phyloP scores from a whole-genome alignment of 2,113 vertebrate species.

The Channa argus region DNA sequence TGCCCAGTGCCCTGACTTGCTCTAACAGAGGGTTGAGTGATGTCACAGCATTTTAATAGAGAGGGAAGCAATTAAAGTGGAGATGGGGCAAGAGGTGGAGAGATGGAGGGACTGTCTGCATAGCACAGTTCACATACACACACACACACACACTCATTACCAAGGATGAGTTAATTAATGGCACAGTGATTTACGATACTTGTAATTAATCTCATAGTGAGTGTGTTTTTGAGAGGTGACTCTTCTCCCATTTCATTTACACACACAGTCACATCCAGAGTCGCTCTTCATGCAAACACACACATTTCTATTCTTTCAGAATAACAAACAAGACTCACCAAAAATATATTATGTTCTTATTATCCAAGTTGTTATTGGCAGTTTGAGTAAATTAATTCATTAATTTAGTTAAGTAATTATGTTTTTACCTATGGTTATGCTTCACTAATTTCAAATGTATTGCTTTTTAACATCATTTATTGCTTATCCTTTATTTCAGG shows the following conservation, averaged over 20 bases:
- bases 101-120: slow-evolving; percentile 77
- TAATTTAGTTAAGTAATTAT: too few species aligned
- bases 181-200: slow-evolving; percentile 80
- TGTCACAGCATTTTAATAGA: slow-evolving; percentile 85
- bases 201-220: slow-evolving; percentile 81
- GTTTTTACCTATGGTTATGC: too few species aligned
- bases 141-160: slow-evolving; percentile 79
- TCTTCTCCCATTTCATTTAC: slow-evolving; percentile 59
- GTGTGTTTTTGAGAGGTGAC: slow-evolving; percentile 76
- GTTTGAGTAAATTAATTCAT: too few species aligned
- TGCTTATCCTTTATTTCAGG: too few species aligned
- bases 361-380: neutral
- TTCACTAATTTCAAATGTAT: too few species aligned
- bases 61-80: slow-evolving; percentile 82
- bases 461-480: too few species aligned
- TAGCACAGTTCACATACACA: slow-evolving; percentile 76
- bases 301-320: neutral
- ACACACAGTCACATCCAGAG: slow-evolving; percentile 19
- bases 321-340: slow-evolving; percentile 1
- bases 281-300: slow-evolving; percentile 13
- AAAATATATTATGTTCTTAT: neutral
- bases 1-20: slow-evolving; percentile 47
- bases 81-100: slow-evolving; percentile 79
- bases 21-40: slow-evolving; percentile 78
- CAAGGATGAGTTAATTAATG: slow-evolving; percentile 86